Evolutionary conservation across 1,140 invertebrate genomes (phyloP).

Genomic region (Lethocerus indicus): DNA sequence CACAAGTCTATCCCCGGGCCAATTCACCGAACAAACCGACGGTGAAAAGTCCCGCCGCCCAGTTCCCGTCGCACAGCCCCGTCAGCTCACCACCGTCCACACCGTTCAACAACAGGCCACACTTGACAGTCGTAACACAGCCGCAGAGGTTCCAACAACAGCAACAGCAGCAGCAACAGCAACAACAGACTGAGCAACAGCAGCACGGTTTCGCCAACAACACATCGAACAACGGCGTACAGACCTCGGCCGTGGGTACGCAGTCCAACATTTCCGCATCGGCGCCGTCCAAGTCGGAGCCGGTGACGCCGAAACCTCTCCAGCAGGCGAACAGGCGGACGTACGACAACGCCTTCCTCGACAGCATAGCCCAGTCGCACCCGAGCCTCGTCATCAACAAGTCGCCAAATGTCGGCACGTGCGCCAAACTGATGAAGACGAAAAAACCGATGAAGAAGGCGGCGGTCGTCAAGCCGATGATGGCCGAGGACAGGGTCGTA

Average conservation of each 20-base stretch:
- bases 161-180: constrained; percentile 2
- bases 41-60: constrained; percentile 12
- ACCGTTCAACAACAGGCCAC: constrained; percentile 18
- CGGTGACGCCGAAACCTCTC: neutral
- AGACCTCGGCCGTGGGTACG: neutral
- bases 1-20: constrained; percentile 12
- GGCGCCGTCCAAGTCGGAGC: neutral
- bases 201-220: too few relatives aligned
- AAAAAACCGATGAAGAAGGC: constrained; percentile 20
- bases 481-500: constrained; percentile 14
- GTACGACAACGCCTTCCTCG: constrained; percentile 20
- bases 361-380: constrained; percentile 20
- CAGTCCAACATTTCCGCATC: neutral
- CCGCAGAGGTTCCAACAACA: constrained; percentile 6
- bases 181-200: constrained; percentile 1
- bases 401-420: constrained; percentile 3
- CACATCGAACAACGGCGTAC: neutral
- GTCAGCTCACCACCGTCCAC: constrained; percentile 7
- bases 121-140: constrained; percentile 20
- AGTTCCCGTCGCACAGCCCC: constrained; percentile 7
- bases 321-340: constrained; percentile 6
- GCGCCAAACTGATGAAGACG: constrained; percentile 13
- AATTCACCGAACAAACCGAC: too few relatives aligned
- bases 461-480: constrained; percentile 22
- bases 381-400: constrained; percentile 21